Evolutionary conservation across 2,888 invertebrate genomes (phyloP).

Genomic region (Neoascia interrupta): DNA sequence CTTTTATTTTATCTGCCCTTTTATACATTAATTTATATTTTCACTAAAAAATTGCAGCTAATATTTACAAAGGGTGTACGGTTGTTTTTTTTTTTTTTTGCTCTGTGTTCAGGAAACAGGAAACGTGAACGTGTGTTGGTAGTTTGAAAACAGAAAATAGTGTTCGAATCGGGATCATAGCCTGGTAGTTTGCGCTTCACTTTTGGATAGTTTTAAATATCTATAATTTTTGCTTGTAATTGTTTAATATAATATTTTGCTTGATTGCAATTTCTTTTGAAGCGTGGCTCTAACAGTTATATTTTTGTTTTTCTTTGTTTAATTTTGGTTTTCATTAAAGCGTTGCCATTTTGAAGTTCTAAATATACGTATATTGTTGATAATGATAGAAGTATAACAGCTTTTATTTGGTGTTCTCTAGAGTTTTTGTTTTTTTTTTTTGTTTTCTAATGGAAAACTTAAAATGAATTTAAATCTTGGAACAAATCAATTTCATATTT

Average conservation of each 20-base stretch:
- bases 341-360: constrained; percentile 70
- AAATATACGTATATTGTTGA: constrained; percentile 56
- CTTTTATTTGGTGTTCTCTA: constrained; percentile 45
- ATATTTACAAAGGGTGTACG: constrained; percentile 56
- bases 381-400: constrained; percentile 57
- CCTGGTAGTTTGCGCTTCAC: constrained; percentile 16
- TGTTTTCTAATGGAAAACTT: constrained; percentile 6
- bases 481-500: constrained; percentile 14
- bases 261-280: constrained; percentile 53
- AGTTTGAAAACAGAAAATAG: constrained; percentile 30
- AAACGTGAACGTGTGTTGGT: constrained; percentile 49
- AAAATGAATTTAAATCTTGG: background rate
- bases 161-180: constrained; percentile 19
- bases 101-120: constrained; percentile 51
- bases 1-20: no score
- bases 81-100: background rate
- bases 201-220: constrained; percentile 37
- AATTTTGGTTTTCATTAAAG: constrained; percentile 70
- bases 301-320: constrained; percentile 32
- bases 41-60: constrained; percentile 51
- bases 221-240: constrained; percentile 33
- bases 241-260: constrained; percentile 39
- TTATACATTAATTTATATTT: constrained; percentile 1
- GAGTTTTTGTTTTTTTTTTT: constrained; percentile 29
- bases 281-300: constrained; percentile 56